Percentiles rank a stretch among this genome's conserved stretches.
Conservation (phyloP, 2,113 vertebrate genomes). For the Vimba vimba region DNA sequence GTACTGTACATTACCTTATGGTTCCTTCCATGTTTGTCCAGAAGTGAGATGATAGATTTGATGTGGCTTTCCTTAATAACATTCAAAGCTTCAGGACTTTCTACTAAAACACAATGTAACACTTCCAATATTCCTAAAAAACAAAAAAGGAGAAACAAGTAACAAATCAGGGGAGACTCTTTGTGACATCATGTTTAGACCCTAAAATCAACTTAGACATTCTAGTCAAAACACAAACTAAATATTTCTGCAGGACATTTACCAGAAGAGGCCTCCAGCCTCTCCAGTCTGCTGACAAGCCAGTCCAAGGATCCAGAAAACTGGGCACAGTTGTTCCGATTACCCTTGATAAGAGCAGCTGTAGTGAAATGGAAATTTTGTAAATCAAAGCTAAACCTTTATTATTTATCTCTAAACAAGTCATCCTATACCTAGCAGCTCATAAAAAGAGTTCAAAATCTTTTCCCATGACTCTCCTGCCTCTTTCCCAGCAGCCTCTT, state of each 20-base stretch:
- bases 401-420: not conserved
- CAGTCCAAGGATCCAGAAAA: conserved; percentile 93
- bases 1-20: conserved; percentile 80
- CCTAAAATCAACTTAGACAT: not conserved
- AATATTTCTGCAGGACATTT: not conserved
- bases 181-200: not conserved
- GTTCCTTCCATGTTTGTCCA: conserved; percentile 92
- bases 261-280: conserved; percentile 91
- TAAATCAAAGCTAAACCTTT: not conserved
- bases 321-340: conserved; percentile 91
- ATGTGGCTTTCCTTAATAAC: conserved; percentile 94
- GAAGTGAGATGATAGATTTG: conserved; percentile 89
- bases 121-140: conserved; percentile 91
- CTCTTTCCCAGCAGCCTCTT: conserved; percentile 82
- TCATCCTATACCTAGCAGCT: conserved; percentile 86
- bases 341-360: conserved; percentile 91
- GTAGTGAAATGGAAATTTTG: not conserved
- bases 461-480: conserved; percentile 85
- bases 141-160: not conserved
- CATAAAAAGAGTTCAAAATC: conserved; percentile 86
- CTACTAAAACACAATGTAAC: conserved; percentile 90
- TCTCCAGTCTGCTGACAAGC: conserved; percentile 90
- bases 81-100: conserved; percentile 93
- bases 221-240: not conserved
- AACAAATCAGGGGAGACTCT: not conserved